Percentiles rank a stretch among this genome's conserved stretches.
Evolutionary conservation across 2,888 invertebrate genomes (phyloP).

Genomic region (Mesorhabditis spiculigera): DNA sequence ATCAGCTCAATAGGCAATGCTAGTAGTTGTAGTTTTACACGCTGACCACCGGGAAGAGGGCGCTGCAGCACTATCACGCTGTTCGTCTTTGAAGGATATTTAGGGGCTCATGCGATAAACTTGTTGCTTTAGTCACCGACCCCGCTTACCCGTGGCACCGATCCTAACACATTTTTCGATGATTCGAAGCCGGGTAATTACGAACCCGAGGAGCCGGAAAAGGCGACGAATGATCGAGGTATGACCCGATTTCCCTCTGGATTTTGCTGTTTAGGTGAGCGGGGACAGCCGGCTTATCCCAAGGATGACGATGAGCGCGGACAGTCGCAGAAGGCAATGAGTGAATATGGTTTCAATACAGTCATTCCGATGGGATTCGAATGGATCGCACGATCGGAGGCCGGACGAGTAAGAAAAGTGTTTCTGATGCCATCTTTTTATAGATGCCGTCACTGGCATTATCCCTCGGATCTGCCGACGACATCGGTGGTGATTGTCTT

Average conservation of each 20-base stretch:
- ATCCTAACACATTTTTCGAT: conserved; percentile 57
- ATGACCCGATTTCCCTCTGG: neutral
- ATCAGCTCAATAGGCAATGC: no score
- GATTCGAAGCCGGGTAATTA: conserved; percentile 70
- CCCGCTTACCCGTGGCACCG: conserved; percentile 27
- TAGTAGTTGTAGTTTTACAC: no score
- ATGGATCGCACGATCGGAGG: conserved; percentile 82
- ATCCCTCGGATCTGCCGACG: conserved; percentile 79
- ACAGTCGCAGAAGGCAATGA: conserved; percentile 80
- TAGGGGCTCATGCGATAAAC: no score
- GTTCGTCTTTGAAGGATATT: neutral
- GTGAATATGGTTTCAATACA: conserved; percentile 96
- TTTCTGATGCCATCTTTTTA: conserved; percentile 12
- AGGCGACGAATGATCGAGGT: conserved; percentile 72
- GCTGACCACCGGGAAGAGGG: neutral
- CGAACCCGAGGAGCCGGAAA: conserved; percentile 71
- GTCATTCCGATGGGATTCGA: conserved; percentile 84
- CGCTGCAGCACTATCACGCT: neutral
- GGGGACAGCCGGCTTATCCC: neutral
- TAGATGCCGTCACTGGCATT: conserved; percentile 90
- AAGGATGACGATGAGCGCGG: conserved; percentile 61
- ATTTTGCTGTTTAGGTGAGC: conserved; percentile 2
- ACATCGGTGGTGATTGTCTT: conserved; percentile 92
- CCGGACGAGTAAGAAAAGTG: no score
- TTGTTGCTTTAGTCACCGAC: neutral